Conservation (phyloP, 2,888 invertebrate species). For the Torymus aiolomorphi region DNA sequence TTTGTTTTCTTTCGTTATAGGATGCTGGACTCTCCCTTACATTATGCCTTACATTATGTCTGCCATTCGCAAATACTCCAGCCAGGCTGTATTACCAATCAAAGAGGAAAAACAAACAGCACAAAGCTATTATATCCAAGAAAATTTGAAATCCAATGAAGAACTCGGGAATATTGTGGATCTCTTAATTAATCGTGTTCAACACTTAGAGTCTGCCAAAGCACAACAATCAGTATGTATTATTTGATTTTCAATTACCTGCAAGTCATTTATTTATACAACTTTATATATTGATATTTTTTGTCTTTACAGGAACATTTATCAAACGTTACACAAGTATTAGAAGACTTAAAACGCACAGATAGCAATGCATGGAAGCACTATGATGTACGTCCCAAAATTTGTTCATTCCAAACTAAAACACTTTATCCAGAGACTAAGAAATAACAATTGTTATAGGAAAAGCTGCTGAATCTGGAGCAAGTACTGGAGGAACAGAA, state of each 20-base stretch:
- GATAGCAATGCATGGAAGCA: slow-evolving; percentile 60
- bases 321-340: slow-evolving; percentile 60
- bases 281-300: slow-evolving; percentile 2
- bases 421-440: background rate
- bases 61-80: slow-evolving; percentile 48
- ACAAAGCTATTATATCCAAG: background rate
- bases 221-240: slow-evolving; percentile 57
- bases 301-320: slow-evolving; percentile 62
- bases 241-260: background rate
- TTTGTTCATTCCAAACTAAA: slow-evolving; percentile 12
- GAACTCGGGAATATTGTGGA: slow-evolving; percentile 60
- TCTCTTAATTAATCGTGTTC: slow-evolving; percentile 64
- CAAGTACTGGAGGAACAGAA: slow-evolving; percentile 58
- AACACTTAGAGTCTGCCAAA: slow-evolving; percentile 63
- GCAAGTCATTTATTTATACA: background rate
- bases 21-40: slow-evolving; percentile 63
- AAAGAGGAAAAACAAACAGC: slow-evolving; percentile 42
- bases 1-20: slow-evolving; percentile 62
- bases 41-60: slow-evolving; percentile 57
- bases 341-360: slow-evolving; percentile 59
- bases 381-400: slow-evolving; percentile 61
- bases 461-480: slow-evolving; percentile 62
- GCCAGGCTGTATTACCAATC: slow-evolving; percentile 21
- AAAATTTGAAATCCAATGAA: slow-evolving; percentile 20
- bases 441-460: slow-evolving; percentile 57